Evolutionary conservation across 53 echinoderm and acorn worm species (phyloP), one percentile per base, ranked within the genome.

Genomic region (Apostichopus leukothele): DNA sequence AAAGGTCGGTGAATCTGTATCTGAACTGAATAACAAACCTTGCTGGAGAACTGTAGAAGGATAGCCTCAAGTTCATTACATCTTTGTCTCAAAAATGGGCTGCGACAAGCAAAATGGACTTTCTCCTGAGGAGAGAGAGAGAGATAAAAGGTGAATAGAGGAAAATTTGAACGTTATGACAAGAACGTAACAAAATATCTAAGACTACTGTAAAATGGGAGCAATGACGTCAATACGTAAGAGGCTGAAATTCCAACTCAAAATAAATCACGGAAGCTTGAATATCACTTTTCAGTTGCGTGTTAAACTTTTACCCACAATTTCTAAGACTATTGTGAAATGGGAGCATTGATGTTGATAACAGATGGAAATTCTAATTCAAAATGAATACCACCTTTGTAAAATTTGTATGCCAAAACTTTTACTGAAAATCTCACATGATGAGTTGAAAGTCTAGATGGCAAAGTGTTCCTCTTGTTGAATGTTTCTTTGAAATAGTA

Each of bases 31-130:
- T 59, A 16, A 10, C 89, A 10, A 79, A 95, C 96, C 96, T 93
- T 95, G 84, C 92, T 92, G 0, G 92, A 90, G 18, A 89, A 78
- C 68, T 76, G 89, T 6, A 88, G 90, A 60, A 95, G 90, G 51
- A 95, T 88, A 86, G 26, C 84, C 60, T 92, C 92, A 52, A 95
- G 79, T 83, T 95, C 94, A 20, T 88, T 80, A 88, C 96, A 94
- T 90, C 93, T 60, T 84, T 90, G 91, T 60, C 91, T 89, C 53
- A 95, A 23, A 53, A 3, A 53, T 67, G 93, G 95, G 66, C 86
- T 90, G 50, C 83, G 90, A 50, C 90, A 92, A 60, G 90, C 88
- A 25, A 75, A 86, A 12, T 87, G 51, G 26, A 92, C 63, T 74
- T 80, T 75, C 16, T 63, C 88, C 92, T 92, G 83, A 51, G 4